A percentile compares a stretch with the other conserved stretches of the same genome.
Conservation (phyloP, 2,797 vertebrate species). For the Melanotaenia trifasciata region DNA sequence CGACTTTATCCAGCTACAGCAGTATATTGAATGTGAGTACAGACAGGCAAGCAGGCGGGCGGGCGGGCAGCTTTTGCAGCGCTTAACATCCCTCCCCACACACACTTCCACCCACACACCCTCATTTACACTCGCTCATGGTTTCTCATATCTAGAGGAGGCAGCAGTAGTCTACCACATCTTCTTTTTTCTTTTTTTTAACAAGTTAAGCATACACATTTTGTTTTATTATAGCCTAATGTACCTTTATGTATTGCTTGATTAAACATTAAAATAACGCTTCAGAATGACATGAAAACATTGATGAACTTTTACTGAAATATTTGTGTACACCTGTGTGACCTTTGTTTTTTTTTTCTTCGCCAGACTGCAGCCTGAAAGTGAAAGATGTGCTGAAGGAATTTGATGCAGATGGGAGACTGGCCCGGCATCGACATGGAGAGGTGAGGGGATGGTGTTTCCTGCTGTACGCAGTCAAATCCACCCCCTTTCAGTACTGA, state of each 20-base stretch:
- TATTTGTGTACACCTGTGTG: constrained; percentile 35
- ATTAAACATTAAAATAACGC: neutral
- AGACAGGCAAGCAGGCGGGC: constrained; percentile 50
- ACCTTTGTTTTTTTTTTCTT: constrained; percentile 50
- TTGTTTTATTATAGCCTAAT: constrained; percentile 2
- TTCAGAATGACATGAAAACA: constrained; percentile 1
- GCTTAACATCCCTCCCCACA: constrained; percentile 54
- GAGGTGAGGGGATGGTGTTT: constrained; percentile 84
- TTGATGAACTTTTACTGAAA: neutral
- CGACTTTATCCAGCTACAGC: constrained; percentile 94
- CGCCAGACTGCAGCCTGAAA: constrained; percentile 90
- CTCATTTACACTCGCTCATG: constrained; percentile 60
- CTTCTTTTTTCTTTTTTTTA: constrained; percentile 25
- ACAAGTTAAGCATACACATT: constrained; percentile 20
- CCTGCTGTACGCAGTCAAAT: constrained; percentile 41
- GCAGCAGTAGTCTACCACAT: constrained; percentile 53
- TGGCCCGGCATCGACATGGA: constrained; percentile 86
- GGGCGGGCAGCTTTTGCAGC: constrained; percentile 63
- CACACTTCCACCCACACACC: constrained; percentile 58
- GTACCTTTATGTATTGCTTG: constrained; percentile 4
- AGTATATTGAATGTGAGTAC: constrained; percentile 95
- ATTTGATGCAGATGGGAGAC: constrained; percentile 86
- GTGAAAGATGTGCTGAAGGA: constrained; percentile 92
- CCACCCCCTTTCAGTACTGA: constrained; percentile 25
- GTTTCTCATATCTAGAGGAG: constrained; percentile 62